A percentile compares a stretch with the other conserved stretches of the same genome.
Evolutionary conservation across 2,113 vertebrate genomes (phyloP).

Genomic region (Triplophysa rosa): DNA sequence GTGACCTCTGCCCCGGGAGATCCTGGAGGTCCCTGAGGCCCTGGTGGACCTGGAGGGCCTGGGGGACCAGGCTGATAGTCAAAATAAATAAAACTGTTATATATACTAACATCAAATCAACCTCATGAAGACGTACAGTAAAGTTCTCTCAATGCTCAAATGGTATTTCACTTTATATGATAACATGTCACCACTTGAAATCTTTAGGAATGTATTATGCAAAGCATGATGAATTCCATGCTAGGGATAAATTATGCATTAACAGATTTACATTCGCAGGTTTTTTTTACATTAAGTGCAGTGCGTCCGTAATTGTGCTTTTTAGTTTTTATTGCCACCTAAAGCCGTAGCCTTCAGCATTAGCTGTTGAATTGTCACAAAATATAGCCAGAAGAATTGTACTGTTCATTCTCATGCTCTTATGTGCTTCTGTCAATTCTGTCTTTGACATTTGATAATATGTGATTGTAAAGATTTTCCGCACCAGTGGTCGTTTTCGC

Average conservation of each 20-base stretch:
- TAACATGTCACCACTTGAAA: slow-evolving; percentile 8
- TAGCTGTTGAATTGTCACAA: neutral
- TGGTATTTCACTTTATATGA: neutral
- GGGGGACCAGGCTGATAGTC: slow-evolving; percentile 79
- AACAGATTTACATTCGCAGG: neutral
- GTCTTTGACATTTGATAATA: neutral
- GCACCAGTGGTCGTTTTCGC: slow-evolving; percentile 84
- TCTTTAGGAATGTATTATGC: slow-evolving; percentile 7
- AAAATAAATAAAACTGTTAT: slow-evolving; percentile 22
- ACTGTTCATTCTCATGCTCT: neutral
- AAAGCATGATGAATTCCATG: neutral
- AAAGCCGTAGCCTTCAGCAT: neutral
- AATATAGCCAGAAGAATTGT: neutral
- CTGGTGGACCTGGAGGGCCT: slow-evolving; percentile 84
- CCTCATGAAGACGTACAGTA: neutral
- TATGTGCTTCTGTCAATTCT: neutral
- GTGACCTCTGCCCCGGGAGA: slow-evolving; percentile 83
- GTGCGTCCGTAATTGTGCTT: neutral
- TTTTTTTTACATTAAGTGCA: neutral
- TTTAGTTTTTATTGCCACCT: neutral
- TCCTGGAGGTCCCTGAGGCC: slow-evolving; percentile 82
- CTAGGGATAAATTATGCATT: neutral
- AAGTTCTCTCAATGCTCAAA: neutral
- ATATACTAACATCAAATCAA: neutral
- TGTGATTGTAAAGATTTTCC: slow-evolving; percentile 43